Evolutionary conservation across 2,888 invertebrate genomes (phyloP).

Genomic region (Coleophora flavipennella): DNA sequence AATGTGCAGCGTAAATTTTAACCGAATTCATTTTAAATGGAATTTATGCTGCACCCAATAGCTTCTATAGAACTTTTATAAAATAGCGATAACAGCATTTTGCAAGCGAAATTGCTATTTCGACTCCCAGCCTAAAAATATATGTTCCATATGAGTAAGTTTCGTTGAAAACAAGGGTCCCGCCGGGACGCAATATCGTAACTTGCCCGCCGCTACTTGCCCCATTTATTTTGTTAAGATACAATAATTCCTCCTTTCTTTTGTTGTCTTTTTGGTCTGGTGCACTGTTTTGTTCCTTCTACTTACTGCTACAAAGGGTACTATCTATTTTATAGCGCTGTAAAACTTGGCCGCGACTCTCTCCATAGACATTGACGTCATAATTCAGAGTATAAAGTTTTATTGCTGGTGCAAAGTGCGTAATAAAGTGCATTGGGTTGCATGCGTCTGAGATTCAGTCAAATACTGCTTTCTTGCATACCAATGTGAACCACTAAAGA

Average conservation of each 20-base stretch:
- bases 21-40: too few species aligned
- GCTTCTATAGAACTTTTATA: too few species aligned
- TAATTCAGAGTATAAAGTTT: conserved; percentile 11
- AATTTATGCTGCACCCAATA: too few species aligned
- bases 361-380: conserved; percentile 7
- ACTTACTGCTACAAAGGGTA: conserved; percentile 13
- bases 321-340: conserved; percentile 20
- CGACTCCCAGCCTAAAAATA: conserved; percentile 27
- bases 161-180: conserved; percentile 19
- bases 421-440: conserved; percentile 5
- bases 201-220: conserved; percentile 26
- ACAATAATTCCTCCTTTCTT: conserved; percentile 35
- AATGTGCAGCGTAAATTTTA: too few species aligned
- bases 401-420: conserved; percentile 9
- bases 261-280: conserved; percentile 16
- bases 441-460: too few species aligned
- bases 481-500: too few species aligned
- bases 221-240: conserved; percentile 48
- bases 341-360: conserved; percentile 12
- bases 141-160: conserved; percentile 27
- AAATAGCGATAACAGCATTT: too few species aligned
- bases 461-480: too few species aligned
- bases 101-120: conserved; percentile 15
- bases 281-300: conserved; percentile 5
- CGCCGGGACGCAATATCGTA: conserved; percentile 24